Conservation (phyloP, 1,140 invertebrate species). For the Drosophila punjabiensis region DNA sequence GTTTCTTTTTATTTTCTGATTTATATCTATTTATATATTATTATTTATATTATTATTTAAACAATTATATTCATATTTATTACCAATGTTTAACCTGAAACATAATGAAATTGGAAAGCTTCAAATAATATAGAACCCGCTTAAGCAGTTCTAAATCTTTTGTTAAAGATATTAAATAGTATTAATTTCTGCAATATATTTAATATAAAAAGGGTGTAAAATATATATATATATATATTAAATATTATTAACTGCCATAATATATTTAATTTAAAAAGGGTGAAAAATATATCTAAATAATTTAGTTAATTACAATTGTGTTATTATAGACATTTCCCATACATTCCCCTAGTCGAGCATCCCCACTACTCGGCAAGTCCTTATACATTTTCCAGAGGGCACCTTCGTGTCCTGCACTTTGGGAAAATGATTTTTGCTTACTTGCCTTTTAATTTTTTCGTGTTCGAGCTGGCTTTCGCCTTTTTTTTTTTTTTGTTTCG, state of each 20-base stretch:
- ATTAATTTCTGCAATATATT: background rate
- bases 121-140: too few species aligned
- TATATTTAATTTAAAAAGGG: background rate
- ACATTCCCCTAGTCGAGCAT: background rate
- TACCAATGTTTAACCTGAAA: too few species aligned
- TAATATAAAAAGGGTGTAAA: background rate
- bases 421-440: conserved; percentile 68
- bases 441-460: conserved; percentile 70
- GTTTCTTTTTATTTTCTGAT: background rate
- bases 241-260: too few species aligned
- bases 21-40: background rate
- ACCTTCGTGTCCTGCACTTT: conserved; percentile 53
- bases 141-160: background rate
- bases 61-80: background rate
- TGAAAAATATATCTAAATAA: background rate
- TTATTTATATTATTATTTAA: background rate
- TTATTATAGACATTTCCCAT: background rate
- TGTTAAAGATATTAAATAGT: background rate
- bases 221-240: background rate
- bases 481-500: conserved; percentile 15
- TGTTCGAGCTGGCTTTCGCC: conserved; percentile 33
- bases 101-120: too few species aligned
- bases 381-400: background rate
- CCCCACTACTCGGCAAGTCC: background rate
- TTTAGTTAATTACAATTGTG: too few species aligned